These are phyloP conservation scores for Erpornis zantholeuca DNA, from an alignment of 2,113 vertebrate genomes.

Conservation along the genomic window DNA sequence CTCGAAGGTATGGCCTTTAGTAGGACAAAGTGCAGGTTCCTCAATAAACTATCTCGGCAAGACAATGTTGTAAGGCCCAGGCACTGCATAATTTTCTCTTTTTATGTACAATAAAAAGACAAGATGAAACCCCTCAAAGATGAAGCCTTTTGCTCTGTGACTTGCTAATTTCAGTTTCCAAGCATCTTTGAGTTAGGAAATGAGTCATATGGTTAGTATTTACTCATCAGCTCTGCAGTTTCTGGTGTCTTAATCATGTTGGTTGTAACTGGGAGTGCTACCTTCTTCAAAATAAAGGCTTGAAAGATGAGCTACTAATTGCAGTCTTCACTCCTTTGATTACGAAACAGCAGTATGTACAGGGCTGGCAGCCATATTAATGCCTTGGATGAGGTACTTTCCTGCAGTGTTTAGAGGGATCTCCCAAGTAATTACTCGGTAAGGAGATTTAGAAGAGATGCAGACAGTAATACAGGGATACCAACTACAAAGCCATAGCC, in stretches of 20 bases:
- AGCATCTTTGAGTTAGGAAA: conserved; percentile 13
- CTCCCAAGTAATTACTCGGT: background rate
- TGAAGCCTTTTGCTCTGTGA: background rate
- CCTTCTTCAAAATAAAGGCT: conserved; percentile 5
- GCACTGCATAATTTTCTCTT: background rate
- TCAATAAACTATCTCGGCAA: background rate
- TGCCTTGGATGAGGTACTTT: background rate
- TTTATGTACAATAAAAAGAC: background rate
- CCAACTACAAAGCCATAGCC: background rate
- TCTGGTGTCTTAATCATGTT: conserved; percentile 9
- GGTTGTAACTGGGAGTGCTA: background rate
- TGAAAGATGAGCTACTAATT: background rate
- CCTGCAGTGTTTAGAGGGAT: background rate
- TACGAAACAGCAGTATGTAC: background rate
- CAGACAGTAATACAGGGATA: background rate
- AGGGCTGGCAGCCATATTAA: background rate
- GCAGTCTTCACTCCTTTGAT: background rate
- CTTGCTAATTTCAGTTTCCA: background rate
- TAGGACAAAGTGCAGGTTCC: background rate
- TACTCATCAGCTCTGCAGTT: conserved; percentile 27
- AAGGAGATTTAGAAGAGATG: background rate
- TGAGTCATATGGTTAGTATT: conserved; percentile 50
- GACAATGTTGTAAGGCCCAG: background rate
- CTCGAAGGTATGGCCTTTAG: background rate
- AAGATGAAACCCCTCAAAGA: background rate